Evolutionary conservation across 2,797 vertebrate species (phyloP).

Genomic region (Limnodromus scolopaceus): DNA sequence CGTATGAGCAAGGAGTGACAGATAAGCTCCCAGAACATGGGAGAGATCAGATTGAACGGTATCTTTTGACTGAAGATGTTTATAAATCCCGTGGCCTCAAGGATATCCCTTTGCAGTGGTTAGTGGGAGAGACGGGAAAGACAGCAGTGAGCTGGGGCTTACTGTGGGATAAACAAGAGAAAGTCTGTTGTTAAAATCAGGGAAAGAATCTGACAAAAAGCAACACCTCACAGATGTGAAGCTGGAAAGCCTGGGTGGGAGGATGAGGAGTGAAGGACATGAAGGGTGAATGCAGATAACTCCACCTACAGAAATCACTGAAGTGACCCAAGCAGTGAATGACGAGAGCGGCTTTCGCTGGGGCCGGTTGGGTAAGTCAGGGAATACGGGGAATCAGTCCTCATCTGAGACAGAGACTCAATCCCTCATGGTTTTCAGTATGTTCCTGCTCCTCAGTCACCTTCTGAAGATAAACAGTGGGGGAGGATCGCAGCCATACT

Average conservation of each 20-base stretch:
- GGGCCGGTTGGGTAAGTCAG: accelerated
- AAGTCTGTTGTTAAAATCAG: background rate
- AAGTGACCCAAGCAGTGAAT: background rate
- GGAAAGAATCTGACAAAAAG: background rate
- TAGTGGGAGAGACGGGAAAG: background rate
- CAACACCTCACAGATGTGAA: background rate
- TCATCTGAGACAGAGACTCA: background rate
- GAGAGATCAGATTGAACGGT: background rate
- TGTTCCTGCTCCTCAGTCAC: background rate
- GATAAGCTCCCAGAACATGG: background rate
- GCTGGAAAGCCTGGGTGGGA: background rate
- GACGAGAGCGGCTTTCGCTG: background rate
- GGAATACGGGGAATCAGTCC: background rate
- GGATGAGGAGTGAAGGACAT: background rate
- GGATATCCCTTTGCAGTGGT: background rate
- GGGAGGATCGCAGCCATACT: background rate
- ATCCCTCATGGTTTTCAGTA: accelerated
- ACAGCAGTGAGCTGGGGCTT: background rate
- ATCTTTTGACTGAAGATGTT: background rate
- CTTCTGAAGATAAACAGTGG: background rate
- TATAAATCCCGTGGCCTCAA: background rate
- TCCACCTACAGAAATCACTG: background rate
- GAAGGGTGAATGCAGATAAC: background rate
- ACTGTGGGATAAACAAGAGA: background rate
- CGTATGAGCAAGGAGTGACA: background rate